A percentile compares a stretch with the other conserved stretches of the same genome.
Conservation (phyloP, 2,113 vertebrate species). For the Apteryx owenii region DNA sequence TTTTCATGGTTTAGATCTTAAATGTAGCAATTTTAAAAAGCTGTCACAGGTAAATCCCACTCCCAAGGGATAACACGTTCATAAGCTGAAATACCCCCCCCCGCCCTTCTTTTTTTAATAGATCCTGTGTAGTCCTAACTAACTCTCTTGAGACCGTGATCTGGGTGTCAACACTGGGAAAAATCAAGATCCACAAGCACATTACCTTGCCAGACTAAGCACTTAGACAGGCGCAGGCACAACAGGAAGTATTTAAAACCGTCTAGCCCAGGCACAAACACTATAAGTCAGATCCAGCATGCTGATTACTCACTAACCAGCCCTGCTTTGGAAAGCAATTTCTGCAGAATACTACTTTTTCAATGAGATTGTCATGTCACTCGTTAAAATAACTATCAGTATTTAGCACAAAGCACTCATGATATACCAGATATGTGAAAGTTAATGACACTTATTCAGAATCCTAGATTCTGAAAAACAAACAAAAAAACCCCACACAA, state of each 20-base stretch:
- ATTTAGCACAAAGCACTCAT: neutral
- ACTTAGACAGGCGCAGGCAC: fast-evolving
- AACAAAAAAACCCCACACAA: neutral
- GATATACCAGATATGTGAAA: fast-evolving
- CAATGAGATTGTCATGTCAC: neutral
- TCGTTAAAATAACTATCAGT: neutral
- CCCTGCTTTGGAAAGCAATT: neutral
- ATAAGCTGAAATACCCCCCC: neutral
- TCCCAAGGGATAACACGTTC: neutral
- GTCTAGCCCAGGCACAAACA: neutral
- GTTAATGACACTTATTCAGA: neutral
- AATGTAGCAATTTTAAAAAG: neutral
- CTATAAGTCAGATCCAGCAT: neutral
- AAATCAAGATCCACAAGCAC: neutral
- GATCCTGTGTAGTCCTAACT: neutral
- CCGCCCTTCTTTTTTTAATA: neutral
- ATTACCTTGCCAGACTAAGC: neutral
- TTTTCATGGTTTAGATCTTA: neutral
- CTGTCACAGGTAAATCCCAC: neutral
- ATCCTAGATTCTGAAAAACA: neutral
- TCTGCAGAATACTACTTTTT: neutral
- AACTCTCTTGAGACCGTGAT: neutral
- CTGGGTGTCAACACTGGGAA: neutral
- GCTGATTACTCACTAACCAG: neutral
- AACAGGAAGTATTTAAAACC: neutral